phyloP scores from a whole-genome alignment of 2,797 vertebrate genomes.

The Hypotaenidia philippensis region DNA sequence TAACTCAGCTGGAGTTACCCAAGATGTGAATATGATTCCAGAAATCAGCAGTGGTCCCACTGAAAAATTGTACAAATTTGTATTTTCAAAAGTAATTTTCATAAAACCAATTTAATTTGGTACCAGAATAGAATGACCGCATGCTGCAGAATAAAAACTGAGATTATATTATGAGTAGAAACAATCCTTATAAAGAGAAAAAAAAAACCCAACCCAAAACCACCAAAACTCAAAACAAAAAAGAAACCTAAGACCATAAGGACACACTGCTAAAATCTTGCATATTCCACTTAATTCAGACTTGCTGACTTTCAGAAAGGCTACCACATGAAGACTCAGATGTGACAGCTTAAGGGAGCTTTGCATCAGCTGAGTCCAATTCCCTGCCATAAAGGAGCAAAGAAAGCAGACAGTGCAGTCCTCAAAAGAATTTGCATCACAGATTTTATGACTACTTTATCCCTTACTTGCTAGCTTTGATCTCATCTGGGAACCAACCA shows the following conservation, averaged over 20 bases:
- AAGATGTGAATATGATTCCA: background rate
- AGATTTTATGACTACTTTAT: background rate
- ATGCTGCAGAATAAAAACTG: background rate
- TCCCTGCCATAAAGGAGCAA: background rate
- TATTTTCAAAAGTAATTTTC: conserved; percentile 3
- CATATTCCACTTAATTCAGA: background rate
- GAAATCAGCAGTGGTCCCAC: background rate
- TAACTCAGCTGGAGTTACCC: background rate
- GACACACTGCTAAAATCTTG: background rate
- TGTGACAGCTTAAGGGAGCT: background rate
- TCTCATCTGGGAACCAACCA: background rate
- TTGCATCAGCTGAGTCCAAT: background rate
- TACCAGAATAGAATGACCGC: background rate
- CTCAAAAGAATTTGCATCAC: background rate
- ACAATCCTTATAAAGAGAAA: background rate
- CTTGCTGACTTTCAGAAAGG: background rate
- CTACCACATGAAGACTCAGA: background rate
- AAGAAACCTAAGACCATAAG: background rate
- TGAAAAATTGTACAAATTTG: background rate
- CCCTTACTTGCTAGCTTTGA: background rate
- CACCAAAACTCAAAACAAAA: too few relatives aligned
- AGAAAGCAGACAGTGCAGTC: background rate
- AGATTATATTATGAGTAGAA: background rate
- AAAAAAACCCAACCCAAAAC: background rate
- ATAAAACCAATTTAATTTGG: background rate